Percentiles rank a stretch among this genome's conserved stretches.
Conservation (phyloP, 2,797 vertebrate genomes). For the Orientallactaga sibirica region DNA sequence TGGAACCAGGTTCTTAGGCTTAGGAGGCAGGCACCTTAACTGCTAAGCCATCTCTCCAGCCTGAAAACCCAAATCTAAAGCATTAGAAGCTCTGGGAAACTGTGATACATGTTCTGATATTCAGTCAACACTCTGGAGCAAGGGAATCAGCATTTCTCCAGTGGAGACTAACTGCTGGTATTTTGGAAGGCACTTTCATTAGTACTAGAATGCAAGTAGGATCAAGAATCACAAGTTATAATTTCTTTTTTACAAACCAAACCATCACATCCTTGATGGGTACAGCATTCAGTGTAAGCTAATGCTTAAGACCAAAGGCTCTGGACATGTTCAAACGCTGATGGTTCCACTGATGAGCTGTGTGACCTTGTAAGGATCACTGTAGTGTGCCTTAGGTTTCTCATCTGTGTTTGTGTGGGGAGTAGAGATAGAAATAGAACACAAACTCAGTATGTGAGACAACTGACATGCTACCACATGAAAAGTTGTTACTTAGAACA, state of each 20-base stretch:
- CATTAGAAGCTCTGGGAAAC: background rate
- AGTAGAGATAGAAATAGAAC: background rate
- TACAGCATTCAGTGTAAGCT: background rate
- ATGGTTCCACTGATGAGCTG: background rate
- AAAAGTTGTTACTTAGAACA: background rate
- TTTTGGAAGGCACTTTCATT: background rate
- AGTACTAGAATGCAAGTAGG: background rate
- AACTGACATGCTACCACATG: background rate
- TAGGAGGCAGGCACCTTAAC: too few relatives aligned
- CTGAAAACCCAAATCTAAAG: background rate
- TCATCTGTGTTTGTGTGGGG: background rate
- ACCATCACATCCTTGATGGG: too few relatives aligned
- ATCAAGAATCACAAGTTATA: background rate
- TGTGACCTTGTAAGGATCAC: slow-evolving; percentile 29
- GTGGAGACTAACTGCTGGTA: background rate
- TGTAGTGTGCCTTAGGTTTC: background rate
- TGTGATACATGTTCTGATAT: background rate
- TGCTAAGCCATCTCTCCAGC: too few relatives aligned
- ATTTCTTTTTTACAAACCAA: background rate
- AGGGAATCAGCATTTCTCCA: background rate
- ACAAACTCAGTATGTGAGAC: background rate
- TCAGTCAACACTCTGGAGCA: background rate
- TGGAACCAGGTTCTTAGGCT: too few relatives aligned
- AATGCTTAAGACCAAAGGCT: slow-evolving; percentile 17
- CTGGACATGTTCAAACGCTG: background rate